Conservation (phyloP, 2,113 vertebrate genomes). For the Choloepus hoffmanni region DNA sequence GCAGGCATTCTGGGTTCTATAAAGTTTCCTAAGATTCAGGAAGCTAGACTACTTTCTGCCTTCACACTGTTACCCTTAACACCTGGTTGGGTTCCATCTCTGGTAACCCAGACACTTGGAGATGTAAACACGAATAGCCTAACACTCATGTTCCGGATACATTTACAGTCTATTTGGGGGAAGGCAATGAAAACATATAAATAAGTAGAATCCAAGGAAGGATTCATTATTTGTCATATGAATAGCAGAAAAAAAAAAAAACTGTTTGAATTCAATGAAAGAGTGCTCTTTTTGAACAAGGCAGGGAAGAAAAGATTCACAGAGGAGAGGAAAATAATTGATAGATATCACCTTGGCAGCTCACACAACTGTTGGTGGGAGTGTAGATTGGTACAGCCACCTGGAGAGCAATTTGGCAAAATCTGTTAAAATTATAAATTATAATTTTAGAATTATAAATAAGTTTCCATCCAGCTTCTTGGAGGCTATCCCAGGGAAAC, state of each 20-base stretch:
- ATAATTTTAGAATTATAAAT: too few species aligned
- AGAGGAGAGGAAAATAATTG: not conserved
- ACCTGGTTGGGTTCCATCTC: not conserved
- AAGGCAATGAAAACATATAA: not conserved
- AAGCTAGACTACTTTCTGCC: conserved; percentile 27
- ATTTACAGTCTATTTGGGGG: not conserved
- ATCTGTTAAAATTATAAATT: not conserved
- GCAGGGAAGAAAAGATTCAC: not conserved
- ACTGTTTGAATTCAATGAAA: not conserved
- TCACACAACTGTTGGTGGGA: not conserved
- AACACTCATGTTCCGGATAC: not conserved
- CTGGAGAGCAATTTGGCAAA: not conserved
- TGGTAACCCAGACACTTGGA: not conserved
- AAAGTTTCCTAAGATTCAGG: not conserved
- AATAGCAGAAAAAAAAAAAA: not conserved
- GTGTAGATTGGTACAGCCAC: not conserved
- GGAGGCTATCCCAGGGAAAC: not conserved
- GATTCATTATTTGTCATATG: not conserved
- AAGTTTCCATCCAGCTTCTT: not conserved
- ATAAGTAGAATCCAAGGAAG: not conserved
- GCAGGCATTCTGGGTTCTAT: not conserved
- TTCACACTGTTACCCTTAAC: not conserved
- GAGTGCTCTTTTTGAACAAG: not conserved
- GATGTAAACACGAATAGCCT: not conserved
- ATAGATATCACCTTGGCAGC: not conserved